Evolutionary conservation across 2,888 invertebrate species (phyloP), one percentile per base, ranked within the genome.

Genomic region (Trichogramma evanescens): DNA sequence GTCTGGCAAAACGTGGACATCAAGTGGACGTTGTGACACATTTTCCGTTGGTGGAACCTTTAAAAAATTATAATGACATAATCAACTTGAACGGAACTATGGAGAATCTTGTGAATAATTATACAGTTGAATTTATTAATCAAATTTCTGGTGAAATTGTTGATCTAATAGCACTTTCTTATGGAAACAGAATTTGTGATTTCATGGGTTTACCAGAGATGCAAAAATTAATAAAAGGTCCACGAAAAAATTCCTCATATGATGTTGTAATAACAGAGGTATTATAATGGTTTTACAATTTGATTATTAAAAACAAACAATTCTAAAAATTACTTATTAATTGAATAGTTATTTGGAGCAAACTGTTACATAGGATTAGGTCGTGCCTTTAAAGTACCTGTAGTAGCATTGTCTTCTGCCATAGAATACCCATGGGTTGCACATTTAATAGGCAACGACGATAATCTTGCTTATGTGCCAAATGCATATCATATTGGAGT

Each of bases 1-100:
- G 77, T 51, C 73, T 82, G 3, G 71, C 80, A 1, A 67, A 71
- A 8, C 66, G 73, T 6, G 80, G 82, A 0, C 82, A 82, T 62
- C 78, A 79, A 59, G 77, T 81, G 4, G 74, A 74, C 39, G 70
- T 73, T 0, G 64, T 74, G 7, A 72, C 78, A 52, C 74, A 76
- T 51, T 76, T 74, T 56, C 74, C 77, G 0, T 58, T 70, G 43
- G 71, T 73, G 58, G 66, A 71, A 38, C 65, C 69, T 42, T 65
- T 72, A 42, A 54, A 69, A 4, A 78, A 74, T 67, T 71, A 77
- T 51, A 71, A 67, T 1, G 77, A 78, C 58, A 69, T 79, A 56
- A 70, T 75, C 4, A 63, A 76, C 41, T 65, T 70, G 6, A 62
- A 58, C 0, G 65, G 67, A 1, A 64, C 67, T 5, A 58, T 58